Percentiles rank a stretch among this genome's conserved stretches.
Evolutionary conservation across 2,888 invertebrate species (phyloP).

Genomic region (Julus scanicus): DNA sequence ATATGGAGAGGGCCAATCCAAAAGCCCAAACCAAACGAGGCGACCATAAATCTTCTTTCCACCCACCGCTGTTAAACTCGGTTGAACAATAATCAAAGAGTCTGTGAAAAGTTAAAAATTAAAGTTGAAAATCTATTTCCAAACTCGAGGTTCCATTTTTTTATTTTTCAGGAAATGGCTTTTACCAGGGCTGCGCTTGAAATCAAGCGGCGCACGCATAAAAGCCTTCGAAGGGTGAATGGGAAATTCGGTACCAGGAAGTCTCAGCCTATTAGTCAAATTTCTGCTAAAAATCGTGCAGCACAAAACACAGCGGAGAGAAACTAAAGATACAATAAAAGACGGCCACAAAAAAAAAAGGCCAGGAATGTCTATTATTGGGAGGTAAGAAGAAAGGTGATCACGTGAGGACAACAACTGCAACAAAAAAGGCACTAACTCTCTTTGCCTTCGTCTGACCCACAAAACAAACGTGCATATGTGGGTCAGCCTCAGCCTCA

Average conservation of each 20-base stretch:
- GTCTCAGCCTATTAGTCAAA: conserved; percentile 36
- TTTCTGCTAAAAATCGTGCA: conserved; percentile 17
- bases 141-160: not conserved
- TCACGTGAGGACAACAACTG: conserved; percentile 6
- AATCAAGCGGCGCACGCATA: not conserved
- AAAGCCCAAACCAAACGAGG: not conserved
- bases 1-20: not conserved
- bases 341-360: not conserved
- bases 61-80: not conserved
- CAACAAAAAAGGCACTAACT: conserved; percentile 30
- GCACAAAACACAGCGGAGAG: conserved; percentile 31
- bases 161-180: conserved; percentile 5
- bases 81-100: not conserved
- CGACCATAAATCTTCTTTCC: not conserved
- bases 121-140: conserved; percentile 7
- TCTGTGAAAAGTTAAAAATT: not conserved
- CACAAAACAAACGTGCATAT: conserved; percentile 27
- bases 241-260: conserved; percentile 39
- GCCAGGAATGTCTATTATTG: conserved; percentile 30
- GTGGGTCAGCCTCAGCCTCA: conserved; percentile 27
- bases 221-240: conserved; percentile 35
- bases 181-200: conserved; percentile 32
- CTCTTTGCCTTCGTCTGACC: conserved; percentile 42
- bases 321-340: conserved; percentile 36
- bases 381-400: conserved; percentile 38